Conservation (phyloP, 2,113 vertebrate genomes). For the Eleginops maclovinus region DNA sequence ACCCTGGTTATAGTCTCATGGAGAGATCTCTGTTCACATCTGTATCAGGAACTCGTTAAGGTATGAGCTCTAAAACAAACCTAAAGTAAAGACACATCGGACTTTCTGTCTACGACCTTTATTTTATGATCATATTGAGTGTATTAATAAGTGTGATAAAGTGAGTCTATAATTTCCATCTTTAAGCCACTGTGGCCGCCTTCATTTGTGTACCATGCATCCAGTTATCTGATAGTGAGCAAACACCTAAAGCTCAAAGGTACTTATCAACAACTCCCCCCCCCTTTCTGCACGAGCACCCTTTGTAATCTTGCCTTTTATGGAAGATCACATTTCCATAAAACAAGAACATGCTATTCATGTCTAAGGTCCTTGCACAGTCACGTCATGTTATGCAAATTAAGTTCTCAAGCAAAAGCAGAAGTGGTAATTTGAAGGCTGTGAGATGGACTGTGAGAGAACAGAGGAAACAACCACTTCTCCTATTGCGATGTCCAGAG, state of each 20-base stretch:
- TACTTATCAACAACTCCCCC: no score
- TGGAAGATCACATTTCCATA: neutral
- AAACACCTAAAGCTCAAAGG: neutral
- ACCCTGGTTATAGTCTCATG: no score
- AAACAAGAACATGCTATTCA: accelerated
- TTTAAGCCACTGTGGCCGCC: no score
- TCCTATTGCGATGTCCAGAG: accelerated
- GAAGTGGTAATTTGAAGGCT: conserved; percentile 13
- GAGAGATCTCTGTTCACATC: no score
- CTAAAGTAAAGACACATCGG: no score
- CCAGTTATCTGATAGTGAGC: no score
- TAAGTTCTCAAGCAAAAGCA: conserved; percentile 12
- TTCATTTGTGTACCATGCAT: no score
- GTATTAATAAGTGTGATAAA: neutral
- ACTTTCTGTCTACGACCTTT: no score
- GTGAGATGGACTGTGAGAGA: accelerated
- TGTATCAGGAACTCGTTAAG: no score
- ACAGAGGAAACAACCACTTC: neutral
- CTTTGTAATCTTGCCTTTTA: neutral
- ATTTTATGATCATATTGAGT: neutral
- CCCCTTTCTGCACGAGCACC: no score
- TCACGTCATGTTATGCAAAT: neutral
- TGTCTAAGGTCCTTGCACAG: accelerated
- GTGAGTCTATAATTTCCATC: neutral
- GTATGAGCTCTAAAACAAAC: no score